Evolutionary conservation across 2,797 vertebrate genomes (phyloP).

Genomic region (Alauda arvensis): DNA sequence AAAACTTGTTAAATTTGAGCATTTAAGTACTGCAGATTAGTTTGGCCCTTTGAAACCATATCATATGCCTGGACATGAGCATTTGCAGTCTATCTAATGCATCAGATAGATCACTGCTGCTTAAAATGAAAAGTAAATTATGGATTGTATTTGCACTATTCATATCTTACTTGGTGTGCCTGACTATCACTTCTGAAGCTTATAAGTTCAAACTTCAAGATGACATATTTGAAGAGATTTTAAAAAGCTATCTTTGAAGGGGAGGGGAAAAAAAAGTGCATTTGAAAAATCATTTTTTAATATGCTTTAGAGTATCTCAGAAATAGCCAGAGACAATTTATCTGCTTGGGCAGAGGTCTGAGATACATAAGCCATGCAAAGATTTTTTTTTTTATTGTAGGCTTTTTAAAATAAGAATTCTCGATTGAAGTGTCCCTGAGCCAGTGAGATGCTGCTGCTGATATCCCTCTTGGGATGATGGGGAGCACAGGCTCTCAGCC

Average conservation of each 20-base stretch:
- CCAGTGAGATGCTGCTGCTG: neutral
- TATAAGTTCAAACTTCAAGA: neutral
- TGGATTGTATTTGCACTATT: neutral
- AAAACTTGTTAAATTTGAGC: neutral
- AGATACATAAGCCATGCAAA: neutral
- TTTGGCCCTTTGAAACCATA: neutral
- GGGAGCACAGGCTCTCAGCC: neutral
- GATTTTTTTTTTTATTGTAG: neutral
- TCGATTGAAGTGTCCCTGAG: neutral
- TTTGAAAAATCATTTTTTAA: conserved; percentile 23
- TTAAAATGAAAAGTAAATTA: conserved; percentile 24
- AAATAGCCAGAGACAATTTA: conserved; percentile 28
- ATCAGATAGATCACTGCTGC: neutral
- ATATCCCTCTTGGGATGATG: neutral
- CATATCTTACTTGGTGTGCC: neutral
- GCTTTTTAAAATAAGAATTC: neutral
- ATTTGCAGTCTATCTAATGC: neutral
- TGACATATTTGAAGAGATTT: conserved; percentile 38
- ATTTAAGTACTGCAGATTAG: neutral
- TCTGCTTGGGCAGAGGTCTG: conserved; percentile 13
- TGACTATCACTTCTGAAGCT: neutral
- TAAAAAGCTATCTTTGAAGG: conserved; percentile 11
- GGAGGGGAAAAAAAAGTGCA: neutral
- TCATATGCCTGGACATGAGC: neutral
- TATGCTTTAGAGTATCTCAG: neutral